Evolutionary conservation across 2,113 vertebrate genomes (phyloP), one percentile per base, ranked within the genome.

Genomic region (Sialia sialis): DNA sequence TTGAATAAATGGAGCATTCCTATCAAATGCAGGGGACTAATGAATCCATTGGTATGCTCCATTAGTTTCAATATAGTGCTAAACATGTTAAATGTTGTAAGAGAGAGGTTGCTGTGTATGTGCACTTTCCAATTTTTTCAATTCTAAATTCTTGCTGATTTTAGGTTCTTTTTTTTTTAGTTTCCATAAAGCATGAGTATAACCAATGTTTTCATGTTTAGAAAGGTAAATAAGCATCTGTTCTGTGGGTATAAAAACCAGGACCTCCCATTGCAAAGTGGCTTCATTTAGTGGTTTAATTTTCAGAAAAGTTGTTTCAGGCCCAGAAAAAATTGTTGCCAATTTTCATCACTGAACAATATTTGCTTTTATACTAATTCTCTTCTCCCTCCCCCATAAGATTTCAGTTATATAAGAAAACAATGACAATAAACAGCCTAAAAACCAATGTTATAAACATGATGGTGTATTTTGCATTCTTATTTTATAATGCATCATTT

Each of bases 61-160:
- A 85, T 93, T 97, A 93, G 66, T 97, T 96, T 93, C 81, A 96
- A 46, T 94, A 62, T n/a, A 49, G 30, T 59, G 78, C 34, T 77
- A 69, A 90, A 67, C 89, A 49, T 92, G 41, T 82, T 94, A 93
- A 91, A 72, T 82, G 82, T 73, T 87, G n/a, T n/a, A 80, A 67
- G 83, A 84, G 62, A 89, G 48, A 56, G 38, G 56, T 76, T 90
- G 58, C 38, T 95, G 15, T 1, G 0, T 72, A 59, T 55, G n/a
- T 54, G 67, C 43, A 52, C 32, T 78, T 76, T 67, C 27, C 43
- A 52, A 9, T 74, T 92, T 93, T 88, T 63, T 87, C 59, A 87
- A n/a, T 64, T 38, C 62, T 93, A 36, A 93, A 56, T 95, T 96
- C 38, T 63, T 70, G 54, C 18, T 87, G 52, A 39, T 68, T 93